Percentiles rank a stretch among this genome's conserved stretches.
phyloP scores from a whole-genome alignment of 2,888 invertebrate species.

The Coenonympha glycerion region DNA sequence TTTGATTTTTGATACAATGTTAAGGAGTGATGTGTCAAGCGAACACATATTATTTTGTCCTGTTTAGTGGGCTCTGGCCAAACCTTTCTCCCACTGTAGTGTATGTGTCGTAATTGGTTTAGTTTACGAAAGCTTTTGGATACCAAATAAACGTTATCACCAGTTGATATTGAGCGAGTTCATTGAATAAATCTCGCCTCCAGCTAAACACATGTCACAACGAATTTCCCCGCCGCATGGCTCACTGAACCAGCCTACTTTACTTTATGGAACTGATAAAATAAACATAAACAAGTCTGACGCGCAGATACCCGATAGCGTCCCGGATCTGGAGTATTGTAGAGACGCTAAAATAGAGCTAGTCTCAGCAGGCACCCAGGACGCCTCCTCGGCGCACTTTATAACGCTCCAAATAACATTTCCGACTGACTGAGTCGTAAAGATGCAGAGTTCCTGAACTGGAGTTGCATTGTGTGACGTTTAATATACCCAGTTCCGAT shows the following conservation, averaged over 20 bases:
- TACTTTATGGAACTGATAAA: constrained; percentile 15
- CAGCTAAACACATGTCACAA: not conserved
- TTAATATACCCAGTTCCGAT: constrained; percentile 4
- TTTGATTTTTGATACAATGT: too few species aligned
- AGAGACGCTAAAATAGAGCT: constrained; percentile 10
- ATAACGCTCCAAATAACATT: constrained; percentile 27
- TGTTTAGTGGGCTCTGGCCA: too few species aligned
- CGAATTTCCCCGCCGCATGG: not conserved
- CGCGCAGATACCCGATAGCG: constrained; percentile 15
- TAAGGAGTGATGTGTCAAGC: too few species aligned
- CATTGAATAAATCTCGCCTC: too few species aligned
- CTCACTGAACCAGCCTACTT: constrained; percentile 14
- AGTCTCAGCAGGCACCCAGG: constrained; percentile 1
- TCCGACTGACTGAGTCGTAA: constrained; percentile 25
- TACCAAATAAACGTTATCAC: too few species aligned
- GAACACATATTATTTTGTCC: too few species aligned
- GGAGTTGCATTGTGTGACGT: not conserved
- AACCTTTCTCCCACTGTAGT: too few species aligned
- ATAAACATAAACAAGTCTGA: constrained; percentile 16
- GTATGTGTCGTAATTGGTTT: too few species aligned
- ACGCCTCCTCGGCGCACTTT: constrained; percentile 20
- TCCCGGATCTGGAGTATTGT: constrained; percentile 5
- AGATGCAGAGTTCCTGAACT: constrained; percentile 10
- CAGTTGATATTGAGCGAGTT: too few species aligned
- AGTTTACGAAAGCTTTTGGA: too few species aligned